phyloP scores from a whole-genome alignment of 92 coral and sea anemone genomes.

The Parazoanthus atlanticus region DNA sequence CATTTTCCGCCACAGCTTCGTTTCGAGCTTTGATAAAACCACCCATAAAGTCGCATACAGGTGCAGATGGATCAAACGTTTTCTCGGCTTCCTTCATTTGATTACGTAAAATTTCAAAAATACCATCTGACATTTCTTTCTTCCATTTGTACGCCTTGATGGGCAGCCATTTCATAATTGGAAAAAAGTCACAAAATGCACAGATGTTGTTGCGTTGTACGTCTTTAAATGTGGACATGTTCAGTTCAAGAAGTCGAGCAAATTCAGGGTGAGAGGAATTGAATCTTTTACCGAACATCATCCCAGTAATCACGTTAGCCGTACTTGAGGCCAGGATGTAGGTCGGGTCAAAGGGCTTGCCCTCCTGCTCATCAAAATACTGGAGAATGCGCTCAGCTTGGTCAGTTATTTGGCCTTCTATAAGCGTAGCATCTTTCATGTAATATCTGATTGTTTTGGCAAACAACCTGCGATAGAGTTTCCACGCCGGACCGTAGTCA shows the following conservation, averaged over 20 bases:
- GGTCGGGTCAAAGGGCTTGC: no score
- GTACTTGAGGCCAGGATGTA: no score
- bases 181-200: constrained; percentile 30
- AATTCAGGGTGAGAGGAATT: constrained; percentile 49
- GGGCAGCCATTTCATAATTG: constrained; percentile 36
- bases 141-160: constrained; percentile 40
- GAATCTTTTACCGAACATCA: constrained; percentile 44
- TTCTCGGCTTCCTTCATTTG: constrained; percentile 2
- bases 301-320: not conserved
- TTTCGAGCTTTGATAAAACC: constrained; percentile 37
- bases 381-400: no score
- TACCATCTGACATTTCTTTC: not conserved
- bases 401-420: no score
- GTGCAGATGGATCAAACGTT: not conserved
- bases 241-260: no score
- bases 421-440: no score
- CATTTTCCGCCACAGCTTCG: constrained; percentile 27
- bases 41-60: constrained; percentile 39
- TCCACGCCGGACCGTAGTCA: no score
- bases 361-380: no score
- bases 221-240: no score
- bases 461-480: no score
- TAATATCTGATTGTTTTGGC: no score
- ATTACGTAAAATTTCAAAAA: not conserved
- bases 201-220: not conserved